A percentile compares a stretch with the other conserved stretches of the same genome.
These are phyloP conservation scores for Andrena camellia DNA, from an alignment of 2,888 invertebrate species.

Conservation along the genomic window DNA sequence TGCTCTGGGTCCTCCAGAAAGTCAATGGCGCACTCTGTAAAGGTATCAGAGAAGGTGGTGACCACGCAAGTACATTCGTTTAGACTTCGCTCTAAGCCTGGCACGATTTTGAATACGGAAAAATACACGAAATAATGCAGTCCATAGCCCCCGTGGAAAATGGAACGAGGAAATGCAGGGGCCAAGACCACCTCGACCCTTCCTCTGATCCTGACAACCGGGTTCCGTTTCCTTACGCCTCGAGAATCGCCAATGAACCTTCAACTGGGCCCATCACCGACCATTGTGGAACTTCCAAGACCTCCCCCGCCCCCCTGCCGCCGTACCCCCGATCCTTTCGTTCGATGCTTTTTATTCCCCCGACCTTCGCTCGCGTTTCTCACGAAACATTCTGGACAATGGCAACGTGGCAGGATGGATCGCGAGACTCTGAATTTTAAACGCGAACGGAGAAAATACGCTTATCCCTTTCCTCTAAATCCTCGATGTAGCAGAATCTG, in stretches of 20 bases:
- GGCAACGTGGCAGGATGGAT: slow-evolving; percentile 38
- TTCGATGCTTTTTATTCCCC: slow-evolving; percentile 14
- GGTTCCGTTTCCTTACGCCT: slow-evolving; percentile 67
- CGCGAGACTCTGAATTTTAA: slow-evolving; percentile 56
- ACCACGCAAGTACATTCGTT: background rate
- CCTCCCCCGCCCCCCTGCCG: slow-evolving; percentile 43
- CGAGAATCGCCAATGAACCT: slow-evolving; percentile 75
- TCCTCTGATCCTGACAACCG: slow-evolving; percentile 49
- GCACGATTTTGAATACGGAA: background rate
- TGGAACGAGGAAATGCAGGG: slow-evolving; percentile 22
- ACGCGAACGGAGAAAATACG: slow-evolving; percentile 20
- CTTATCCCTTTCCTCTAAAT: slow-evolving; percentile 7
- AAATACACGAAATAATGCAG: background rate
- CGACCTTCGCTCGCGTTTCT: slow-evolving; percentile 33
- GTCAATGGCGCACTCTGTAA: background rate
- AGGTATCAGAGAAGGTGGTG: background rate
- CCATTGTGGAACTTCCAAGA: slow-evolving; percentile 70
- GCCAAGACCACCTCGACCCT: slow-evolving; percentile 22
- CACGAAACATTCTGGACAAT: slow-evolving; percentile 62
- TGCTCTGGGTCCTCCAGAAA: background rate
- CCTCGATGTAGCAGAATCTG: background rate
- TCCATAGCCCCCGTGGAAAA: background rate
- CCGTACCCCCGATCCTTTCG: slow-evolving; percentile 13
- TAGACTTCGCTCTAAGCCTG: too few species aligned
- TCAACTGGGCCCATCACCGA: slow-evolving; percentile 67